Evolutionary conservation across 2,888 invertebrate species (phyloP).

Genomic region (Caenorhabditis uteleia): DNA sequence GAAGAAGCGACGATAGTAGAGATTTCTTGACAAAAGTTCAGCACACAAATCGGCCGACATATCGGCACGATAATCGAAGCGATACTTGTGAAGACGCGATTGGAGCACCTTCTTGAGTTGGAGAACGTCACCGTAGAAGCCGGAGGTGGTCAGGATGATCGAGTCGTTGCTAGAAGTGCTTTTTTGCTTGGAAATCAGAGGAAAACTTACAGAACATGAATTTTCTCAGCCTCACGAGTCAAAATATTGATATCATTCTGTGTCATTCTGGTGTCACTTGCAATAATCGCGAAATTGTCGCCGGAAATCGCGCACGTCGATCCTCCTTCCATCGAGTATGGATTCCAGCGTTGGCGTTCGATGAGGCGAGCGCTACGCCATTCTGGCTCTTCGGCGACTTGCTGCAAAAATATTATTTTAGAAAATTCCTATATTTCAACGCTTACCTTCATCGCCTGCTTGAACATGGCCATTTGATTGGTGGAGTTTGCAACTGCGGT

Average conservation of each 20-base stretch:
- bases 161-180: slow-evolving; percentile 75
- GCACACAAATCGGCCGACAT: slow-evolving; percentile 82
- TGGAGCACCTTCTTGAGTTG: slow-evolving; percentile 77
- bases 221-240: slow-evolving; percentile 64
- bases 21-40: slow-evolving; percentile 91
- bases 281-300: slow-evolving; percentile 90
- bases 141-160: slow-evolving; percentile 90
- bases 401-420: slow-evolving; percentile 18
- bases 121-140: slow-evolving; percentile 96
- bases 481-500: slow-evolving; percentile 17
- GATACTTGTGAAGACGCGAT: slow-evolving; percentile 79
- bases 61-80: slow-evolving; percentile 81
- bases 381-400: slow-evolving; percentile 58
- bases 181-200: not conserved
- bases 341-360: slow-evolving; percentile 64
- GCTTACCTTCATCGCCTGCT: slow-evolving; percentile 22
- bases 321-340: slow-evolving; percentile 68
- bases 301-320: slow-evolving; percentile 94
- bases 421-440: not conserved
- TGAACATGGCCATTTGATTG: slow-evolving; percentile 29
- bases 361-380: slow-evolving; percentile 49
- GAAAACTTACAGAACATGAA: slow-evolving; percentile 62
- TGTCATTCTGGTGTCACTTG: slow-evolving; percentile 79
- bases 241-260: slow-evolving; percentile 62
- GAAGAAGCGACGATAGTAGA: slow-evolving; percentile 96